Evolutionary conservation across 1,140 invertebrate genomes (phyloP), one percentile per base, ranked within the genome.

Genomic region (Archegozetes longisetosus): DNA sequence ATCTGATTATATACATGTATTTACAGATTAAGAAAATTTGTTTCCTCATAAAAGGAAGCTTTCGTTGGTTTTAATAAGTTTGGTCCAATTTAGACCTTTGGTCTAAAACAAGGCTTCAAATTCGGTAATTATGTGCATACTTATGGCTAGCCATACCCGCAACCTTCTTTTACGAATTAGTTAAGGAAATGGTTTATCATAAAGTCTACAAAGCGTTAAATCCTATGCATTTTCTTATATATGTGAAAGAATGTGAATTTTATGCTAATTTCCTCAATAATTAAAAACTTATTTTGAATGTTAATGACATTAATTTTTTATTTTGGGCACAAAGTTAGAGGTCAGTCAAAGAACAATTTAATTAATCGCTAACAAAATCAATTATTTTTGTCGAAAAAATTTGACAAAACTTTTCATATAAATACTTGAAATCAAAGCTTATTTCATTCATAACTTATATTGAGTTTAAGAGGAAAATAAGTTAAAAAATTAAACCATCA

Each of bases 41-140:
- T n/a, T n/a, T n/a, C n/a, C n/a, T n/a, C n/a, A n/a, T n/a, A n/a
- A n/a, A n/a, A n/a, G n/a, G 28, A 13, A 17, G 55, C 55, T 6
- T n/a, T 28, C 23, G 55, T 28, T 9, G 9, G 23, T 27, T 13
- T 53, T 26, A 57, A 57, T 53, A 57, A 57, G 55, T 57, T 57
- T 57, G 55, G n/a, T 23, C 6, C n/a, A 6, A 28, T 57, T 12
- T 12, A 20, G 4, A 57, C n/a, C 9, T 23, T 57, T 12, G 55
- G 55, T 25, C 27, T 32, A 17, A 28, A n/a, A 53, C 27, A 57
- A 28, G 55, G n/a, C 6, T 57, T 57, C 29, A 57, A 57, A 22
- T 57, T 57, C 25, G 32, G 24, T 32, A 23, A 20, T n/a, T n/a
- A n/a, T n/a, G n/a, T n/a, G n/a, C n/a, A n/a, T n/a, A n/a, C n/a